Conservation (phyloP, 64 coral and sea anemone genomes). For the Stichodactyla helianthus region DNA sequence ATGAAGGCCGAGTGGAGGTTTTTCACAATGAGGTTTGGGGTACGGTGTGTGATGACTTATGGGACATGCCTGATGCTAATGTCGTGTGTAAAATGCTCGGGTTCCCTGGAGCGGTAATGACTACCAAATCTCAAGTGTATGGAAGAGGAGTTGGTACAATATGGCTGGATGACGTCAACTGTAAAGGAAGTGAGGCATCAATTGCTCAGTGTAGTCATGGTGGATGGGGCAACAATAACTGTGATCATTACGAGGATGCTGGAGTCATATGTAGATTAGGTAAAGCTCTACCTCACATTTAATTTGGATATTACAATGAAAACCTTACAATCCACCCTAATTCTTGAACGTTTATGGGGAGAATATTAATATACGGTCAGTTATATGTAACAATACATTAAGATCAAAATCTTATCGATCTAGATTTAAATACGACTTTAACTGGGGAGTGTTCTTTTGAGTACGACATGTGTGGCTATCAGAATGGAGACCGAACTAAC, state of each 20-base stretch:
- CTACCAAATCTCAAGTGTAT: neutral
- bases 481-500: neutral
- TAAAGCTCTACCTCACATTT: neutral
- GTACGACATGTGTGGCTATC: neutral
- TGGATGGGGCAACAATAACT: constrained; percentile 4
- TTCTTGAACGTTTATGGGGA: too few species aligned
- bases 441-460: neutral
- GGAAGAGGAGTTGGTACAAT: constrained; percentile 2
- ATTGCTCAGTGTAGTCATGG: neutral
- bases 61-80: neutral
- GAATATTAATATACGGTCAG: too few species aligned
- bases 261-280: neutral
- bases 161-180: neutral
- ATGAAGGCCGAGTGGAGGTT: neutral
- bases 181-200: neutral
- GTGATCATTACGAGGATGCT: neutral
- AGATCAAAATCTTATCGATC: too few species aligned
- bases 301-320: too few species aligned
- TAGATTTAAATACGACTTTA: neutral
- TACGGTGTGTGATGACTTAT: neutral
- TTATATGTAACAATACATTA: too few species aligned
- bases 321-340: too few species aligned
- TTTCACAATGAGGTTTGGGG: neutral
- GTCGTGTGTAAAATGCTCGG: constrained; percentile 4
- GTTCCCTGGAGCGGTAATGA: neutral